Base-by-base conservation (phyloP, 2,113 vertebrate genomes). In the Atrichornis clamosus region DNA sequence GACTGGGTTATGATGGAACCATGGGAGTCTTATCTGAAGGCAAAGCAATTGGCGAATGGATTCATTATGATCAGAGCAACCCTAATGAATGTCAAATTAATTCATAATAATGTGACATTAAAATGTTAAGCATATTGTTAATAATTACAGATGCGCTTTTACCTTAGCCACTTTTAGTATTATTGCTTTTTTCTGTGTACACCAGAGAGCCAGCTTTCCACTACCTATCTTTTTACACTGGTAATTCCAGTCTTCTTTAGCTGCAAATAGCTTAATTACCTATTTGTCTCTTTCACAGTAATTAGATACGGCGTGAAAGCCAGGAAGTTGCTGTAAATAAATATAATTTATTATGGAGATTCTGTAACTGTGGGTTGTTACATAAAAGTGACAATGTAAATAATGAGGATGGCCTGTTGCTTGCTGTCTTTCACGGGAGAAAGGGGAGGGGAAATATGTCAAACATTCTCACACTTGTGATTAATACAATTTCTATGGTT, bases 41-140 rank as follows among this genome's bases (percentile, higher is more conserved):
- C 89, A 65, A 87, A 55, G 77, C 87, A 67, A 70, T 84, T 96
- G 96, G 56, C 74, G 62, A 91, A 77, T 0, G 15, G 72, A 87
- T 96, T 95, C n/a, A 91, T 96, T 96, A 97, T 62, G 55, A 86
- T 96, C 65, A 79, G 55, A 90, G 89, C 67, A 67, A 44, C 70
- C 60, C 50, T 95, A 96, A 97, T 95, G 94, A 88, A 92, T 95
- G 72, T 87, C 77, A 94, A 94, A 94, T 91, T 84, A 95, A 96
- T 96, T 95, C 67, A 87, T 93, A 94, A 93, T 86, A 86, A 94
- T 84, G 69, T 90, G 95, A 90, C 84, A 93, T 82, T 84, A 90
- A 52, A 83, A 77, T 82, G 65, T 96, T 92, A 80, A 73, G 39
- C 63, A 49, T 95, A 50, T 91, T 85, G 81, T 90, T 94, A 86